A percentile compares a stretch with the other conserved stretches of the same genome.
These are phyloP conservation scores for Brachionus manjavacas DNA, from an alignment of 1,140 invertebrate genomes.

Conservation along the genomic window DNA sequence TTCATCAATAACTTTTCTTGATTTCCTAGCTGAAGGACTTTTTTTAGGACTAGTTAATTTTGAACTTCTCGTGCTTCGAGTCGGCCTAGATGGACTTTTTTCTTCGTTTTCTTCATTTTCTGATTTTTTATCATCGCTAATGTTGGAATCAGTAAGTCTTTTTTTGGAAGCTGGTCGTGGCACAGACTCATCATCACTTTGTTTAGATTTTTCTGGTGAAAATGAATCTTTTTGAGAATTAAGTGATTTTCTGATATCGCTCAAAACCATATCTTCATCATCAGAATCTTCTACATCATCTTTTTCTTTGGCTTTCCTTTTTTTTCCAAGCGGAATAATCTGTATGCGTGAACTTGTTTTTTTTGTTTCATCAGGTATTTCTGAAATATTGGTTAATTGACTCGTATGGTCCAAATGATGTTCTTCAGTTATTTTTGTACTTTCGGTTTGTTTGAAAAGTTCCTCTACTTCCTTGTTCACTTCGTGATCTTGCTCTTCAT, in stretches of 20 bases:
- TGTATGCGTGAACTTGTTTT: background rate
- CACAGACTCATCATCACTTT: background rate
- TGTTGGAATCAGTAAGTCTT: background rate
- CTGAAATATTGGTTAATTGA: background rate
- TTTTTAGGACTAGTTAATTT: background rate
- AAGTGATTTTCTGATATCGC: background rate
- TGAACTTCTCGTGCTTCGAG: background rate
- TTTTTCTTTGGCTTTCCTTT: conserved; percentile 4
- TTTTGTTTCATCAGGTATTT: background rate
- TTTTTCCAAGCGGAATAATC: background rate
- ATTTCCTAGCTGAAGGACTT: background rate
- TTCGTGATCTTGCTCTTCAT: background rate
- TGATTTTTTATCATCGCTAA: background rate
- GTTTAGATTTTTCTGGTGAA: background rate
- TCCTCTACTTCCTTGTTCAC: conserved; percentile 17
- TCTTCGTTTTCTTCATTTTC: background rate
- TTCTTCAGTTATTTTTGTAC: background rate
- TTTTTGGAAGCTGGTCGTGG: background rate
- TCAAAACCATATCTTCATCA: conserved; percentile 21
- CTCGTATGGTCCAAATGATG: background rate
- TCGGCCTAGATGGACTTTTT: background rate
- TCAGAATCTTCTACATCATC: background rate
- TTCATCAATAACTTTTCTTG: background rate
- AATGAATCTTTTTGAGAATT: background rate
- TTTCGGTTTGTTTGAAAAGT: conserved; percentile 22